Conservation (phyloP, 1,140 invertebrate species). For the Polypedilum pembai region DNA sequence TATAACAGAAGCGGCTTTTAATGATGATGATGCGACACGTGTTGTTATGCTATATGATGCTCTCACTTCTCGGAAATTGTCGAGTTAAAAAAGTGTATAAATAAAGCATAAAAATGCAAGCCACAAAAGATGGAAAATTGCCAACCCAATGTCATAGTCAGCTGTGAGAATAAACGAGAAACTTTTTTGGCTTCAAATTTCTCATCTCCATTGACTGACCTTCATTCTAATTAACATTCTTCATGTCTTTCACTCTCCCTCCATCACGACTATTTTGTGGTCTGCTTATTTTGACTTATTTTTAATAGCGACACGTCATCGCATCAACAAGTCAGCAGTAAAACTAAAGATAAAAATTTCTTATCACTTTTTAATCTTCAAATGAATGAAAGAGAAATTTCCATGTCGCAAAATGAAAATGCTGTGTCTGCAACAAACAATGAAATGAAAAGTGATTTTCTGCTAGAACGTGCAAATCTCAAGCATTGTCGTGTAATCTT, state of each 20-base stretch:
- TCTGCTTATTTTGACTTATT: background rate
- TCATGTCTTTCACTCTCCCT: background rate
- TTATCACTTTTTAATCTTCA: too few species aligned
- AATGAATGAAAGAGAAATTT: background rate
- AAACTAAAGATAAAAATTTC: background rate
- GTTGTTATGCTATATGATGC: background rate
- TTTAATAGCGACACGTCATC: background rate
- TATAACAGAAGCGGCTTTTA: background rate
- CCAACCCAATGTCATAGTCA: background rate
- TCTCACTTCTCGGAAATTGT: background rate
- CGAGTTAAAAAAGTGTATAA: background rate
- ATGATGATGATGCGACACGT: background rate
- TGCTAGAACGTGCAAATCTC: constrained; percentile 3
- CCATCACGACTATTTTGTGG: background rate
- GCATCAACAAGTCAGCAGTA: background rate
- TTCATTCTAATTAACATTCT: constrained; percentile 13
- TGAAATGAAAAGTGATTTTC: background rate
- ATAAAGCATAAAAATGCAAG: constrained; percentile 10
- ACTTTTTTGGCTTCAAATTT: constrained; percentile 18
- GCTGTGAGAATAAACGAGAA: background rate
- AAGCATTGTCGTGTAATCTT: background rate
- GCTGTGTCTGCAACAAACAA: background rate
- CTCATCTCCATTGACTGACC: constrained; percentile 15
- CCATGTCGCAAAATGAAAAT: background rate
- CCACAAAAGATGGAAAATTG: background rate